Percentiles rank a stretch among this genome's conserved stretches.
These are phyloP conservation scores for Papilio glaucus DNA, from an alignment of 1,140 invertebrate species.

Conservation along the genomic window DNA sequence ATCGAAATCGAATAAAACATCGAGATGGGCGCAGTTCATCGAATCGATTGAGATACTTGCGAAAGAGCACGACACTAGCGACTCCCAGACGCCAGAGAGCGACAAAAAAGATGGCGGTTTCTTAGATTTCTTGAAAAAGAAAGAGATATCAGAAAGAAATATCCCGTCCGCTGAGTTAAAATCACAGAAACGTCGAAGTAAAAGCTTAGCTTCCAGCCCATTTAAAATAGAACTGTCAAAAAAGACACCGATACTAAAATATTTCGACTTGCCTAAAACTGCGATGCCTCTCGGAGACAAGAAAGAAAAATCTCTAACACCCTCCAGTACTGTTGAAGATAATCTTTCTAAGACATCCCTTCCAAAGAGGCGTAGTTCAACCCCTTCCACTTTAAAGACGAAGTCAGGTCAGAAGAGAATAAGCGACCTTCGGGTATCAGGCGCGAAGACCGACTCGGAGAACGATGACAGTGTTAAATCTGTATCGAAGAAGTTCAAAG, in stretches of 20 bases:
- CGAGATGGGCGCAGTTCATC: slow-evolving; percentile 58
- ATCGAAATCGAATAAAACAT: slow-evolving; percentile 43
- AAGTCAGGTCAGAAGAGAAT: slow-evolving; percentile 50
- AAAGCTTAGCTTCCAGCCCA: slow-evolving; percentile 64
- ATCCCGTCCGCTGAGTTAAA: background rate
- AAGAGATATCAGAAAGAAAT: slow-evolving; percentile 38
- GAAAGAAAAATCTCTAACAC: slow-evolving; percentile 42
- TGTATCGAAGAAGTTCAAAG: slow-evolving; percentile 38
- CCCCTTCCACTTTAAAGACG: slow-evolving; percentile 56
- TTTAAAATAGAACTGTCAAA: slow-evolving; percentile 53
- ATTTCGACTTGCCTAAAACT: slow-evolving; percentile 65
- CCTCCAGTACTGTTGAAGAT: slow-evolving; percentile 57
- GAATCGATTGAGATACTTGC: slow-evolving; percentile 52
- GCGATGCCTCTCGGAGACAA: slow-evolving; percentile 44
- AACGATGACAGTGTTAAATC: slow-evolving; percentile 53
- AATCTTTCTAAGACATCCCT: slow-evolving; percentile 57
- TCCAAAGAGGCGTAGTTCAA: slow-evolving; percentile 68
- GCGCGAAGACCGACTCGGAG: slow-evolving; percentile 67
- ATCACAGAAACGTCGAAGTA: slow-evolving; percentile 40
- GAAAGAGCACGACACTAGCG: slow-evolving; percentile 46
- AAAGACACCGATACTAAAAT: slow-evolving; percentile 56
- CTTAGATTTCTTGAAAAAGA: slow-evolving; percentile 51
- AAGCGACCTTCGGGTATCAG: slow-evolving; percentile 55
- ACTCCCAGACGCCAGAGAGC: slow-evolving; percentile 44
- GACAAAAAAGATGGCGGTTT: slow-evolving; percentile 49